Base-by-base conservation (phyloP, 2,888 invertebrate species). In the Argyra leucocephala region DNA sequence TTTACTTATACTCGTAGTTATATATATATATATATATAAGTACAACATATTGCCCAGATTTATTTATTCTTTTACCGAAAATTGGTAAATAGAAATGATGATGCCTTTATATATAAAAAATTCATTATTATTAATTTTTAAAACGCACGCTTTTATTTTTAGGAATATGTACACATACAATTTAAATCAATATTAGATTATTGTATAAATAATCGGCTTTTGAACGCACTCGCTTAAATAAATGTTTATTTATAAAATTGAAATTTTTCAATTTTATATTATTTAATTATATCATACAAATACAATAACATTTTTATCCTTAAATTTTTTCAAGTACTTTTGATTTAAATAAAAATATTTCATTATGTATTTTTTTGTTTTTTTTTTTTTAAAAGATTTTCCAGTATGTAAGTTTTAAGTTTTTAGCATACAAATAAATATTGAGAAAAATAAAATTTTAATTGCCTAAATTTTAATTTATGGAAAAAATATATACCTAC, bases 1-100 rank as follows among this genome's bases (percentile, higher is more conserved):
- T 48, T 18, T 48, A 15, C 18, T 2, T 48, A 18, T 18, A 5
- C 18, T 18, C 48, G 15, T 15, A 12, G 2, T 26, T 26, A 26
- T 26, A 26, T 31, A 6, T 12, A 12, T 7, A 10, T 12, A 31
- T 31, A 7, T 10, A 10, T 12, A 31, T 31, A 31, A 31, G 31
- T 31, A 31, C 31, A 31, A 48, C 4, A 48, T 15, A 18, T 18
- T 48, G 48, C 48, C 15, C n/a, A 48, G 48, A 48, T 48, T 48
- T 48, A 48, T 48, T 48, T 48, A 15, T 48, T 48, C 48, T 48
- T 18, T 48, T 48, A 48, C 48, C 48, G 48, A 48, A 48, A 48
- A 48, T 48, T 48, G 48, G 48, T 48, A 48, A 48, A 48, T 48
- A 48, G 48, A 48, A 48, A 48, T n/a, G n/a, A n/a, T n/a, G n/a